phyloP scores from a whole-genome alignment of 2,888 invertebrate genomes.

The Tenthredo mesomela region DNA sequence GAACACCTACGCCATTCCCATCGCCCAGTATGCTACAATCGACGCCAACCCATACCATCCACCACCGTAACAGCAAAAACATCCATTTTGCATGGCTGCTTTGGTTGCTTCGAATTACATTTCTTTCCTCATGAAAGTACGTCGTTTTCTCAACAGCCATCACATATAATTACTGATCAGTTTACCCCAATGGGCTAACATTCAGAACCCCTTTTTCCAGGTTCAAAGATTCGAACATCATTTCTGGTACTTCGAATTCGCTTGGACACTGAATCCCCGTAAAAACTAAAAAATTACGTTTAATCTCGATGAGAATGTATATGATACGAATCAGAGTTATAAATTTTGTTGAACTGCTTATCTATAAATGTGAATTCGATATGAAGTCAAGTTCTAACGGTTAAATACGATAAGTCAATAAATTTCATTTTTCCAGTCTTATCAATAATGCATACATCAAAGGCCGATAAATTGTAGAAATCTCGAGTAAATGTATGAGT shows the following conservation, averaged over 20 bases:
- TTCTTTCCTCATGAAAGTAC: background rate
- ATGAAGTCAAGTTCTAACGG: background rate
- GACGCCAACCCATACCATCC: constrained; percentile 29
- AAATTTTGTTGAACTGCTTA: background rate
- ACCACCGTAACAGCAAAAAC: background rate
- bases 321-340: background rate
- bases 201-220: background rate
- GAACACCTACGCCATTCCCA: constrained; percentile 27
- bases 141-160: background rate
- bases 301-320: background rate
- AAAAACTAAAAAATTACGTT: background rate
- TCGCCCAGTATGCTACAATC: background rate
- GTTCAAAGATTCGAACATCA: background rate
- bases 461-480: constrained; percentile 3
- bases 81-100: constrained; percentile 12
- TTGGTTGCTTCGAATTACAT: background rate
- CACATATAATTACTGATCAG: constrained; percentile 1
- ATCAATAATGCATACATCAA: background rate
- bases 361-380: background rate
- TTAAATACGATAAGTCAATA: background rate
- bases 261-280: background rate
- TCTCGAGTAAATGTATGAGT: background rate
- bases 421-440: background rate
- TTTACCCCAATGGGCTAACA: background rate
- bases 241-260: background rate